Conservation (phyloP, 2,113 vertebrate species). For the Actenoides lindsayi region DNA sequence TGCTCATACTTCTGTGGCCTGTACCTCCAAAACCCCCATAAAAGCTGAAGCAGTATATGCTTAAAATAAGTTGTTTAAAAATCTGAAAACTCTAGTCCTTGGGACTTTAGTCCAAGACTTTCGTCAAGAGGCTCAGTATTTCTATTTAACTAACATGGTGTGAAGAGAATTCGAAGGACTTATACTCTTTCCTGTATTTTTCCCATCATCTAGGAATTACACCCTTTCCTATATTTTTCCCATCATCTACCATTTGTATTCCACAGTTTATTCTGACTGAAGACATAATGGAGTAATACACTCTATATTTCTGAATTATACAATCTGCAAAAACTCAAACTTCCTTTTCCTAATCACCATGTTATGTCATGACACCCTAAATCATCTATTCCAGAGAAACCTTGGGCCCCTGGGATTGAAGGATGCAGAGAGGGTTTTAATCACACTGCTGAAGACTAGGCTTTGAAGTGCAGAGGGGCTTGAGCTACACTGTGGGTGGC, state of each 20-base stretch:
- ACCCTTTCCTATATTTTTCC: neutral
- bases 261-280: neutral
- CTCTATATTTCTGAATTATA: neutral
- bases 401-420: neutral
- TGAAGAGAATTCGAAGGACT: neutral
- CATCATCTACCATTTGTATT: neutral
- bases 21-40: neutral
- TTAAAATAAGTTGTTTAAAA: neutral
- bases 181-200: neutral
- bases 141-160: neutral
- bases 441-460: neutral
- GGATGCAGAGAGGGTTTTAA: neutral
- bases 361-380: neutral
- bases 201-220: too few relatives aligned
- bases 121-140: neutral
- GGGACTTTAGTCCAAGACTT: neutral
- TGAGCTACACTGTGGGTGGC: neutral
- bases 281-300: neutral
- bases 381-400: neutral
- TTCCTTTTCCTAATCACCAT: neutral
- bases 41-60: neutral
- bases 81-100: neutral
- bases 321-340: fast-evolving
- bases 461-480: neutral
- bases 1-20: neutral